A percentile compares a stretch with the other conserved stretches of the same genome.
Conservation (phyloP, 2,888 invertebrate species). For the Yponomeuta sedellus region DNA sequence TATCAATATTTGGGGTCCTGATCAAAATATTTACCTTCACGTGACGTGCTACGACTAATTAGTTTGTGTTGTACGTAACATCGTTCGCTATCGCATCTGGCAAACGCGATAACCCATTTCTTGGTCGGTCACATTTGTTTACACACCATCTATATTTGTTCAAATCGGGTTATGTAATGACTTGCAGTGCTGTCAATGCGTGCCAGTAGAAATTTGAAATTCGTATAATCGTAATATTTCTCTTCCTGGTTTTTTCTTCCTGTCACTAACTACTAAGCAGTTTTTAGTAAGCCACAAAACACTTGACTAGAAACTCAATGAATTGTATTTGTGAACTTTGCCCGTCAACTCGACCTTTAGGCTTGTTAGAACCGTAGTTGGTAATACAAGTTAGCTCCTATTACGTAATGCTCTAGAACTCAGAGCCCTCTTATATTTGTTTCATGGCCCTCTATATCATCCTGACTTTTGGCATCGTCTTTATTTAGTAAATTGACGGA, state of each 20-base stretch:
- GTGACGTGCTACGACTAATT: conserved; percentile 31
- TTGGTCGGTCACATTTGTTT: conserved; percentile 38
- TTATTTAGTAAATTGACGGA: conserved; percentile 22
- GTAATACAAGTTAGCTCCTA: conserved; percentile 27
- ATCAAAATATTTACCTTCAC: conserved; percentile 34
- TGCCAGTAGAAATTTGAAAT: not conserved
- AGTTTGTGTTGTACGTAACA: conserved; percentile 27
- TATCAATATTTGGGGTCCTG: conserved; percentile 32
- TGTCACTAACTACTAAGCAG: not conserved
- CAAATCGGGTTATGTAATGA: conserved; percentile 31
- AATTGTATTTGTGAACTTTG: conserved; percentile 32
- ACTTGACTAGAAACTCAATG: not conserved
- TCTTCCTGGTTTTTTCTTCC: not conserved
- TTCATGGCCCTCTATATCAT: conserved; percentile 38
- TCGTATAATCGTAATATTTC: not conserved
- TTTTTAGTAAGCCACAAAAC: not conserved
- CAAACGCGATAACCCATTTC: conserved; percentile 53
- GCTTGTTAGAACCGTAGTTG: conserved; percentile 20
- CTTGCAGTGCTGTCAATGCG: not conserved
- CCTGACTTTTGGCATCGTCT: conserved; percentile 33
- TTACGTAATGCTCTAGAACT: conserved; percentile 44
- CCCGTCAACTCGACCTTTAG: conserved; percentile 43
- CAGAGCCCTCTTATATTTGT: conserved; percentile 41
- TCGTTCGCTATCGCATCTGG: conserved; percentile 5
- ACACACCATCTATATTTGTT: conserved; percentile 47